Percentiles rank a stretch among this genome's conserved stretches.
Conservation (phyloP, 2,888 invertebrate genomes). For the Drosophila hamatofila region DNA sequence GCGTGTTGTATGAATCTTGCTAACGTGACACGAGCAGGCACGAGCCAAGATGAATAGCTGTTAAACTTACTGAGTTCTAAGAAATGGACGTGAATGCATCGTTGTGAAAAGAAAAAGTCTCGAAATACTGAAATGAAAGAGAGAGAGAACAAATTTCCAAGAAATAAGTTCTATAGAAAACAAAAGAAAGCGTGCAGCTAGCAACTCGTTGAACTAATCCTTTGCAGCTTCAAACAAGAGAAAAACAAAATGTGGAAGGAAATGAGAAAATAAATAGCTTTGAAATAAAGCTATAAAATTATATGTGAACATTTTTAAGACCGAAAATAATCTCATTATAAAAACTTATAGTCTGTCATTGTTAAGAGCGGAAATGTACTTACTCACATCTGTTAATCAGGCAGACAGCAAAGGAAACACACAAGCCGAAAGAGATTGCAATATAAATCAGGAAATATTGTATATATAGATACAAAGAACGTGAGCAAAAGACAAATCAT, state of each 20-base stretch:
- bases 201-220: neutral
- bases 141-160: too few species aligned
- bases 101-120: too few species aligned
- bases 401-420: neutral
- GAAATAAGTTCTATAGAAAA: too few species aligned
- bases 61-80: neutral
- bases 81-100: neutral
- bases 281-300: neutral
- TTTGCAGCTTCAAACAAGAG: neutral
- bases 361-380: neutral
- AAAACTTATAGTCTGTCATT: neutral
- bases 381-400: neutral
- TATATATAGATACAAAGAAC: neutral
- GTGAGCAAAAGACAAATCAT: neutral
- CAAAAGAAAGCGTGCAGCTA: neutral
- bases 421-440: neutral
- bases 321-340: neutral
- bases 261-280: neutral
- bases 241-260: neutral
- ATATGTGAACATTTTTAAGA: neutral
- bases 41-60: neutral
- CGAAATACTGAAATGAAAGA: too few species aligned
- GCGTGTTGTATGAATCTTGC: neutral
- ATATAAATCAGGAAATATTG: neutral
- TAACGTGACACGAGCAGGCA: conserved; percentile 3